Evolutionary conservation across 2,888 invertebrate species (phyloP), one percentile per base, ranked within the genome.

Genomic region (Lordiphosa fenestrarum): DNA sequence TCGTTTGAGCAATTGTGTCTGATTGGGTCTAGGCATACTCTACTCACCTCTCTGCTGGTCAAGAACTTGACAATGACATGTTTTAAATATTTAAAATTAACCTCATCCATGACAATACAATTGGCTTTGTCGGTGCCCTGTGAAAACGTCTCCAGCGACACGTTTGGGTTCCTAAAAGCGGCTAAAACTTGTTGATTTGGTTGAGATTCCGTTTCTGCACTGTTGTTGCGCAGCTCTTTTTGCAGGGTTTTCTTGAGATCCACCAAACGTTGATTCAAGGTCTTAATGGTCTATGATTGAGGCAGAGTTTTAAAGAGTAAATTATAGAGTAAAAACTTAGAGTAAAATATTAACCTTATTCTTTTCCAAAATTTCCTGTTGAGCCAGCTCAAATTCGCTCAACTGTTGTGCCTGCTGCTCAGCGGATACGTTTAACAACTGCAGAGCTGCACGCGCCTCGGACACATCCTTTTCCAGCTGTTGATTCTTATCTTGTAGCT

Each of bases 211-310:
- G 60, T 55, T 35, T 83, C 76, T 0, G 66, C 62, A 5, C 9
- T 30, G 10, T 30, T 30, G 30, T 82, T 83, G 23, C 88, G 88
- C 53, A 98, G 90, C 89, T 98, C 97, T 67, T 95, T 92, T 86
- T 98, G 97, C 50, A 98, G 90, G 0, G 96, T 96, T 89, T 97
- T 97, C 88, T 97, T 96, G 92, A 98, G 93, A 86, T 98, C 97
- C 15, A 93, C 92, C 88, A 98, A 90, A 73, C 96, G 93, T 88
- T 97, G 95, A 88, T 97, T 96, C 82, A 97, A 92, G 13, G 95
- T 93, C 90, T 96, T 95, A 75, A 97, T 95, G 90, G 94, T 94
- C 95, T 96, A 53, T 1, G 19, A 10, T 33, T 9, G 6, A 5
- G 7, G 30, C 10, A 21, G 41, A 2, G 3, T 3, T 3, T 25